Evolutionary conservation across 2,797 vertebrate genomes (phyloP).

Genomic region (Typhlichthys subterraneus): DNA sequence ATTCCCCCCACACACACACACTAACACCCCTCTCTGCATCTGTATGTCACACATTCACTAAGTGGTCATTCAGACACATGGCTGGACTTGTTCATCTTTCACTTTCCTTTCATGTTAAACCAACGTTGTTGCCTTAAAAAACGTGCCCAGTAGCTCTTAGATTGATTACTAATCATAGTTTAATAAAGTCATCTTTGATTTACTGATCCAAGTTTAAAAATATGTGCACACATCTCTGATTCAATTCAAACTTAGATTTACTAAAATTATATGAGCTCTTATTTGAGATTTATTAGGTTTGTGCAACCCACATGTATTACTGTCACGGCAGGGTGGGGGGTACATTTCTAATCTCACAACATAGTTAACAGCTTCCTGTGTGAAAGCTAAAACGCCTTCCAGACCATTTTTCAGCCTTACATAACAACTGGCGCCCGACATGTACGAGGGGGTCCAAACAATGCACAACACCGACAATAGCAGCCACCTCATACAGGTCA

Average conservation of each 20-base stretch:
- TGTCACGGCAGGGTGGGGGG: not conserved
- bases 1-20: too few species aligned
- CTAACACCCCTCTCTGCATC: not conserved
- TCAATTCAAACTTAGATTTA: too few species aligned
- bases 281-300: too few species aligned
- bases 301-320: not conserved
- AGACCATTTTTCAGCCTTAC: conserved; percentile 42
- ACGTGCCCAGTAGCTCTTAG: too few species aligned
- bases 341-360: conserved; percentile 35
- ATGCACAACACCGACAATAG: conserved; percentile 43
- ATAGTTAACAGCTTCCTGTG: conserved; percentile 27
- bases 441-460: conserved; percentile 47
- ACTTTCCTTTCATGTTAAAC: conserved; percentile 16
- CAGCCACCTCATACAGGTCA: conserved; percentile 46
- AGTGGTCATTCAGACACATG: conserved; percentile 10
- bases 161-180: too few species aligned
- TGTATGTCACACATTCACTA: conserved; percentile 20
- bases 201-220: too few species aligned
- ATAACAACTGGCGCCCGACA: conserved; percentile 33
- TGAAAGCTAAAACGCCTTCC: conserved; percentile 46
- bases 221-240: too few species aligned
- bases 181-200: too few species aligned
- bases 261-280: too few species aligned
- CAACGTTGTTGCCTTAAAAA: too few species aligned
- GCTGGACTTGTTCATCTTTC: conserved; percentile 12